Percentiles rank a stretch among this genome's conserved stretches.
These are phyloP conservation scores for Pteruthius melanotis DNA, from an alignment of 2,113 vertebrate genomes.

Conservation along the genomic window DNA sequence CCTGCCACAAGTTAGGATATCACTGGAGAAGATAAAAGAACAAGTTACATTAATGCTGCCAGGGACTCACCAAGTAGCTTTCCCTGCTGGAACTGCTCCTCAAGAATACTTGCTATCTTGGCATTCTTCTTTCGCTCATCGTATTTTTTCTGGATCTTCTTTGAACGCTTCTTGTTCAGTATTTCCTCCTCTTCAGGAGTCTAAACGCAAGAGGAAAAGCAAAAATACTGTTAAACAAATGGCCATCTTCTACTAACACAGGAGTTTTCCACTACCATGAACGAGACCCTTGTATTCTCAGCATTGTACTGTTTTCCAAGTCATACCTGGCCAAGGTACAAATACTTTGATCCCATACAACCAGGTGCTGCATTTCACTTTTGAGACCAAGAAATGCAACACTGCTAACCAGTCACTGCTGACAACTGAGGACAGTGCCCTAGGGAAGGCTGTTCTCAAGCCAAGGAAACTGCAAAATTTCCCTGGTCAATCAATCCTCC, in stretches of 20 bases:
- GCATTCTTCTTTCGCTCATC: constrained; percentile 91
- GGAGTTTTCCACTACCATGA: not conserved
- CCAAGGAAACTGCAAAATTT: not conserved
- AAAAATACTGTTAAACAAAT: not conserved
- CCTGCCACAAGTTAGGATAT: not conserved
- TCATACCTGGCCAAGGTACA: not conserved
- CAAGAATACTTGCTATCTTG: constrained; percentile 90
- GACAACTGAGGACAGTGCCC: not conserved
- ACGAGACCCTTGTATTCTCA: not conserved
- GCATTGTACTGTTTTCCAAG: not conserved
- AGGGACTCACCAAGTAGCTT: constrained; percentile 90
- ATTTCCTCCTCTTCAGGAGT: constrained; percentile 96
- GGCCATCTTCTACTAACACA: not conserved
- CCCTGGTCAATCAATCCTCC: not conserved
- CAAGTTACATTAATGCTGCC: not conserved
- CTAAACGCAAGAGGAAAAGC: constrained; percentile 57
- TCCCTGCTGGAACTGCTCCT: constrained; percentile 97
- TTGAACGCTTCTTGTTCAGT: constrained; percentile 97
- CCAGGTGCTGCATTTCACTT: not conserved
- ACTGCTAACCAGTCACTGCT: not conserved
- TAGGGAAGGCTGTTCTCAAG: not conserved
- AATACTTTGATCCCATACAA: not conserved
- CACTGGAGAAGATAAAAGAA: not conserved
- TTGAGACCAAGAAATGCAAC: not conserved
- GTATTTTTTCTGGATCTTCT: constrained; percentile 96